Base-by-base conservation (phyloP, 1,140 invertebrate species). In the Habropoda laboriosa region DNA sequence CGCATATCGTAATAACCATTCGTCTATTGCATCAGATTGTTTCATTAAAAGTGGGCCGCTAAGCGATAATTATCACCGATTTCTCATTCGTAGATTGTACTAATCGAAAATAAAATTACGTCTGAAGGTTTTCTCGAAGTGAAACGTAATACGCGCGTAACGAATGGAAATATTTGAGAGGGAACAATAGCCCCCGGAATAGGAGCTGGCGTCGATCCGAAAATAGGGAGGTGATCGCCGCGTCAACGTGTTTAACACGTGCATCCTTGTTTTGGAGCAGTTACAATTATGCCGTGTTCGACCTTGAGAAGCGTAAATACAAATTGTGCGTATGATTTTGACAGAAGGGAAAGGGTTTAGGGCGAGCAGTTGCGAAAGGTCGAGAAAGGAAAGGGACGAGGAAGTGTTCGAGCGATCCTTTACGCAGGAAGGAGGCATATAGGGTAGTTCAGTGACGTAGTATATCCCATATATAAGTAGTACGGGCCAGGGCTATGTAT, bases 231-330 rank as follows among this genome's bases (percentile, higher is more conserved):
- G n/a, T n/a, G 51, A 21, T n/a, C 21, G 51, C 10, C 12, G 30
- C 4, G 13, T 32, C 30, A 38, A 21, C 57, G 55, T 45, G 40
- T 7, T 12, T 7, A 12, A 30, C 70, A 12, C 40, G 21, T 60
- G 40, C 30, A n/a, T n/a, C n/a, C n/a, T n/a, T n/a, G n/a, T n/a
- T n/a, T n/a, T n/a, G n/a, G n/a, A n/a, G n/a, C n/a, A n/a, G n/a
- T n/a, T n/a, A n/a, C n/a, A 60, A 4, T 0, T 27, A 24, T 21
- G 49, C 32, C 8, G 2, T 55, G 21, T 32, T 30, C 12, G 21
- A 68, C 73, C 73, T 76, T 76, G 73, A 45, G n/a, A 64, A 18
- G 16, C n/a, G 35, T 35, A 64, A 27, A 35, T 42, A 12, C n/a
- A 16, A 32, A 32, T 13, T n/a, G n/a, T n/a, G n/a, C n/a, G n/a